Evolutionary conservation across 2,113 vertebrate species (phyloP), one percentile per base, ranked within the genome.

Genomic region (Tachysurus vachellii): DNA sequence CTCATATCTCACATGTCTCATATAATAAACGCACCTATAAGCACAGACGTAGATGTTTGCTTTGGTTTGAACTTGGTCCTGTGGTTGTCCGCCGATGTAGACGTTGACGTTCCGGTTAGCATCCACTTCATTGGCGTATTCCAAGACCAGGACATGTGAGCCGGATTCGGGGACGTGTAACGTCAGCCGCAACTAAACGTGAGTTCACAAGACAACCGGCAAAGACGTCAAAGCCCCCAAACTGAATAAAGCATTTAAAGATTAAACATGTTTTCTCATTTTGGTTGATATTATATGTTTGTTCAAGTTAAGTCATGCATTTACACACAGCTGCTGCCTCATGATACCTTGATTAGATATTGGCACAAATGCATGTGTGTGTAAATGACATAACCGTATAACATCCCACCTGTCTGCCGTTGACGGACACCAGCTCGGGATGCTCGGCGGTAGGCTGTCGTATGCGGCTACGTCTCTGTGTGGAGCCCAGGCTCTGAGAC

Each of bases 1-100:
- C 31, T 16, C 31, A 31, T 71, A 19, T 10, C n/a, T n/a, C n/a
- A 26, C n/a, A 17, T 70, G 14, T 1, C 13, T 50, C 1, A 50
- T 76, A 5, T 14, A 1, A 64, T 36, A n/a, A 28, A 85, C 89
- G 36, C 47, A 98, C 98, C 97, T 97, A 93, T 97, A 97, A 82
- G 94, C 94, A 91, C 98, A 99, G 86, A 94, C 96, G 92, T 98
- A 97, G 90, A 99, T 92, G 91, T 95, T 96, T 85, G 95, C 94
- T 90, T 91, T 94, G 82, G 96, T 95, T 16, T 88, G 90, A 68
- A 91, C 90, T n/a, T 89, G 89, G 42, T 91, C 91, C 47, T 88
- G 92, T 0, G 91, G 79, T 31, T 93, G 94, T 73, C 88, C 88
- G 21, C 90, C 91, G 62, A 97, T 50, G 5, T 89, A 54, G 81